Conservation (phyloP, 2,113 vertebrate genomes). For the Antennarius striatus region DNA sequence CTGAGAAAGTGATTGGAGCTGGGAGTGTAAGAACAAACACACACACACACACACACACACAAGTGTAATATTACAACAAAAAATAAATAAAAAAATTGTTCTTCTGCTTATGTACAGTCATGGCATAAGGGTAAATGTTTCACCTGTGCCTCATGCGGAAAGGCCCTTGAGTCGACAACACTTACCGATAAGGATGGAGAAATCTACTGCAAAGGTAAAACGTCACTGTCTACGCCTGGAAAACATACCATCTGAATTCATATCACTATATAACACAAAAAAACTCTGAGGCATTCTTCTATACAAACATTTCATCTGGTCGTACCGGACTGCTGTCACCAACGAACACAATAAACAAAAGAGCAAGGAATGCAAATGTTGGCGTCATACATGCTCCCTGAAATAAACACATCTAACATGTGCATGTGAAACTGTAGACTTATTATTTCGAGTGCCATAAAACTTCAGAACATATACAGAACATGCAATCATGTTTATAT, state of each 20-base stretch:
- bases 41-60: not conserved
- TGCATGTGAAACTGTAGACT: no score
- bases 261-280: not conserved
- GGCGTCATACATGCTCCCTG: no score
- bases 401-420: no score
- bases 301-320: not conserved
- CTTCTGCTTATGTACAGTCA: conserved; percentile 72
- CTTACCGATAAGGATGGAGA: conserved; percentile 93
- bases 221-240: not conserved
- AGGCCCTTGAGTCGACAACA: conserved; percentile 94
- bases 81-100: not conserved
- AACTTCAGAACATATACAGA: no score
- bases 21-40: conserved; percentile 83
- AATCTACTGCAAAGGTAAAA: conserved; percentile 92
- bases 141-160: conserved; percentile 90
- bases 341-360: no score
- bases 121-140: conserved; percentile 94
- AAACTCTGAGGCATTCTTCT: not conserved
- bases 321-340: not conserved
- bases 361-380: no score
- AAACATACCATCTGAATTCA: not conserved
- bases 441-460: no score
- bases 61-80: not conserved
- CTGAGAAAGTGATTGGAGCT: conserved; percentile 93
- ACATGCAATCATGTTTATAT: no score